These are phyloP conservation scores for Tenodera sinensis DNA, from an alignment of 2,888 invertebrate genomes.

Conservation along the genomic window DNA sequence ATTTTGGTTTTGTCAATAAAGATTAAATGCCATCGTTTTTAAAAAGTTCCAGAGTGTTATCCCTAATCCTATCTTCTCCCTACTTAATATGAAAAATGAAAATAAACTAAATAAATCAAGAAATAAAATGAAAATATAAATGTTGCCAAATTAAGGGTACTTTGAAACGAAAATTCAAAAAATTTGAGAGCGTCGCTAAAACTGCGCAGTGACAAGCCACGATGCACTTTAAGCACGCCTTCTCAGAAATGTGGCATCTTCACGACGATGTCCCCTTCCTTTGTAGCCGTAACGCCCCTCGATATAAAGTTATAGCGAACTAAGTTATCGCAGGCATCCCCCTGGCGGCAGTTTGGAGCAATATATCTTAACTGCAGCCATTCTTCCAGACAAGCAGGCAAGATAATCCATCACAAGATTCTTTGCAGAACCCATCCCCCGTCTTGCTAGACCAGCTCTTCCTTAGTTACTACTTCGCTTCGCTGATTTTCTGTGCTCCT, in stretches of 20 bases:
- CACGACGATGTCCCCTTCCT: background rate
- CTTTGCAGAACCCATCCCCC: conserved; percentile 1
- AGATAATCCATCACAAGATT: conserved; percentile 10
- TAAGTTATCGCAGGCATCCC: conserved; percentile 14
- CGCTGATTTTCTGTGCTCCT: background rate
- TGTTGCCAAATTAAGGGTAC: too few relatives aligned
- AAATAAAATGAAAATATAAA: too few relatives aligned
- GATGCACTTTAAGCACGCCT: background rate
- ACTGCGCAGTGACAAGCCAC: too few relatives aligned
- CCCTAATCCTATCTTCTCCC: too few relatives aligned
- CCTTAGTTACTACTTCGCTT: background rate
- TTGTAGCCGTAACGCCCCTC: background rate
- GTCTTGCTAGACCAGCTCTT: background rate
- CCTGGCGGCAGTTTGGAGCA: conserved; percentile 10
- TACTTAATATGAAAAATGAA: too few relatives aligned
- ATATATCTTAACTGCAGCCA: conserved; percentile 9
- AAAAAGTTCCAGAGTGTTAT: too few relatives aligned
- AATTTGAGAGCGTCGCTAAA: too few relatives aligned
- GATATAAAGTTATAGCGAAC: background rate
- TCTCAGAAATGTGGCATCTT: background rate
- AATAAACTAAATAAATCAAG: too few relatives aligned
- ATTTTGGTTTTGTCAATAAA: too few relatives aligned
- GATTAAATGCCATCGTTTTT: too few relatives aligned
- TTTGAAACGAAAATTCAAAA: too few relatives aligned
- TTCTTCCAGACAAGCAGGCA: conserved; percentile 15